These are phyloP conservation scores for Hirudinaria manillensis DNA, from an alignment of 2,888 invertebrate genomes.

Conservation along the genomic window DNA sequence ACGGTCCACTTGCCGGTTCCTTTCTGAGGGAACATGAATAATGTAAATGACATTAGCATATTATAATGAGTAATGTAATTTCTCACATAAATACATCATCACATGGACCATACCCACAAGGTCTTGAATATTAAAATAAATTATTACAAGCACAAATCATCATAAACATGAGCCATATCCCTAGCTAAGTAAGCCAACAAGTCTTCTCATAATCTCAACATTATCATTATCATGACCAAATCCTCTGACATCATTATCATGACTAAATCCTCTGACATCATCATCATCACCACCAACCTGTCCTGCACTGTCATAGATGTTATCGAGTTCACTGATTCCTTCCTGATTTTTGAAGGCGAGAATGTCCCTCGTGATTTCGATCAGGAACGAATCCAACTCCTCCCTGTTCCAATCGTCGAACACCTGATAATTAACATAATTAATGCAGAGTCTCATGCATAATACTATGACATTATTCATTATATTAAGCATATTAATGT, in stretches of 20 bases:
- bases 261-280: neutral
- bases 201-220: neutral
- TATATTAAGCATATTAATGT: neutral
- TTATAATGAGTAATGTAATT: too few species aligned
- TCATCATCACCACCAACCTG: constrained; percentile 47
- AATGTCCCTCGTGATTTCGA: constrained; percentile 94
- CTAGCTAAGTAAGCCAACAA: neutral
- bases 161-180: too few species aligned
- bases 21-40: constrained; percentile 63
- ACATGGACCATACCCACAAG: too few species aligned
- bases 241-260: neutral
- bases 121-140: neutral
- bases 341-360: constrained; percentile 78
- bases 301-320: constrained; percentile 91
- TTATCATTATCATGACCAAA: neutral
- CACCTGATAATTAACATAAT: constrained; percentile 55
- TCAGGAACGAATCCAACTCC: constrained; percentile 82
- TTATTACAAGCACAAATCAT: too few species aligned
- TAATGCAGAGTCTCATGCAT: too few species aligned
- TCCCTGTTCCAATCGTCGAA: constrained; percentile 92
- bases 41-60: neutral
- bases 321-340: constrained; percentile 74
- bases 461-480: neutral
- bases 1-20: constrained; percentile 99
- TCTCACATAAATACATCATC: too few species aligned